Evolutionary conservation across 2,113 vertebrate genomes (phyloP), one percentile per base, ranked within the genome.

Genomic region (Catharus minimus): DNA sequence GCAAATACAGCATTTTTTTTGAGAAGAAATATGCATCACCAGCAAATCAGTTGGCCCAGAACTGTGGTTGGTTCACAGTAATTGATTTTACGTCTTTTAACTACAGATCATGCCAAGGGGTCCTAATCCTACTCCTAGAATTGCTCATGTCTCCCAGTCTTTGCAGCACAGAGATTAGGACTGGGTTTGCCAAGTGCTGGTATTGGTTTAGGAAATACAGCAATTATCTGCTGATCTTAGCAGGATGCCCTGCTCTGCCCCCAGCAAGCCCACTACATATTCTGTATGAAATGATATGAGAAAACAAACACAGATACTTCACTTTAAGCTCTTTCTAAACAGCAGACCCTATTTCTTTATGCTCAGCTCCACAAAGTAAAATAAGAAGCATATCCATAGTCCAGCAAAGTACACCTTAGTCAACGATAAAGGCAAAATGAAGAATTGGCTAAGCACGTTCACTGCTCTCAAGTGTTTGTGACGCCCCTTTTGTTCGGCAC

Each of bases 261-360:
- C 11, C 47, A 47, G 47, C 24, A 81, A 87, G 28, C 8, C 43
- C 26, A 21, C 49, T 32, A 4, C 6, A 4, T 1, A 3, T 43
- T 77, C 32, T 58, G 7, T 0, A 0, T 39, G 23, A 73, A 62
- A n/a, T 28, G 18, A 49, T 2, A 4, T 1, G 12, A 75, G 30
- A 64, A 47, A 82, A 72, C 12, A 24, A 87, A 62, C 5, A 24
- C 3, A 14, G 6, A 9, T 27, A 23, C 18, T 81, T 72, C 57
- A 20, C 26, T 33, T 80, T 2, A 33, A 53, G 4, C 32, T 41
- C 50, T 71, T 86, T 57, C 41, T 49, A 6, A 61, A 38, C 8
- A 80, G 17, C 41, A 73, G 26, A 39, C 32, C 16, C n/a, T 32
- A 10, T 75, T 60, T 72, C 57, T 81, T 86, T 15, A 22, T 7